These are phyloP conservation scores for Myotis davidii DNA, from an alignment of 2,113 vertebrate species.

Conservation along the genomic window DNA sequence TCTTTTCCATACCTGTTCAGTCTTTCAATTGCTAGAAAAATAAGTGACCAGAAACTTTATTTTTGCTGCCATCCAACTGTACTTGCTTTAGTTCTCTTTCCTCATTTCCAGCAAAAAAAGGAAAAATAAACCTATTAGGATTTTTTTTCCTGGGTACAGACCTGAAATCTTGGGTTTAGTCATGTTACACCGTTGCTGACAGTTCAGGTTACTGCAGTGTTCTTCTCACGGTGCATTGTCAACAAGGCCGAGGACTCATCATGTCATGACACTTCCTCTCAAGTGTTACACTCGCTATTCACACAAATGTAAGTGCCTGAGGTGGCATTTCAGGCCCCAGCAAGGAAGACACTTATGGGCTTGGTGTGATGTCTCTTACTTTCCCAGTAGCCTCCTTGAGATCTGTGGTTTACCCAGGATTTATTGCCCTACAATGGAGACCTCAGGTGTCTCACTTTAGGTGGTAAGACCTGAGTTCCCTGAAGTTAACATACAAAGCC, in stretches of 20 bases:
- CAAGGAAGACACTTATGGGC: slow-evolving; percentile 53
- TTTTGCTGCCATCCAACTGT: not conserved
- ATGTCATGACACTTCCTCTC: slow-evolving; percentile 25
- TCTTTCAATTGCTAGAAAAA: not conserved
- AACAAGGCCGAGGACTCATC: slow-evolving; percentile 56
- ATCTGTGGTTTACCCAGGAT: slow-evolving; percentile 59
- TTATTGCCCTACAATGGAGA: slow-evolving; percentile 65
- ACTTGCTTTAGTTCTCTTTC: not conserved
- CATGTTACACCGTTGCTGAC: not conserved
- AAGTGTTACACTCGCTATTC: slow-evolving; percentile 72
- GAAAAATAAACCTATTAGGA: not conserved
- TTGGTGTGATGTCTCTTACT: slow-evolving; percentile 43
- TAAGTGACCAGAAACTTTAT: not conserved
- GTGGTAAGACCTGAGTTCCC: slow-evolving; percentile 70
- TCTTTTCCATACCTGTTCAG: not conserved
- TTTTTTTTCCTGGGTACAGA: not conserved
- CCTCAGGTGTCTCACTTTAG: slow-evolving; percentile 77
- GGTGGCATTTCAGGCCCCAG: slow-evolving; percentile 1
- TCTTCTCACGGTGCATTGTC: slow-evolving; percentile 35
- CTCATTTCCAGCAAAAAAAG: not conserved
- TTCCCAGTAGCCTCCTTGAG: slow-evolving; percentile 53
- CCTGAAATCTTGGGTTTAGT: not conserved
- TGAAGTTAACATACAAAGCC: slow-evolving; percentile 79
- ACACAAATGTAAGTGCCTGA: slow-evolving; percentile 13
- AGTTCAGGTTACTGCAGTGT: not conserved